These are phyloP conservation scores for Felis chaus DNA, from an alignment of 2,113 vertebrate species.

Conservation along the genomic window DNA sequence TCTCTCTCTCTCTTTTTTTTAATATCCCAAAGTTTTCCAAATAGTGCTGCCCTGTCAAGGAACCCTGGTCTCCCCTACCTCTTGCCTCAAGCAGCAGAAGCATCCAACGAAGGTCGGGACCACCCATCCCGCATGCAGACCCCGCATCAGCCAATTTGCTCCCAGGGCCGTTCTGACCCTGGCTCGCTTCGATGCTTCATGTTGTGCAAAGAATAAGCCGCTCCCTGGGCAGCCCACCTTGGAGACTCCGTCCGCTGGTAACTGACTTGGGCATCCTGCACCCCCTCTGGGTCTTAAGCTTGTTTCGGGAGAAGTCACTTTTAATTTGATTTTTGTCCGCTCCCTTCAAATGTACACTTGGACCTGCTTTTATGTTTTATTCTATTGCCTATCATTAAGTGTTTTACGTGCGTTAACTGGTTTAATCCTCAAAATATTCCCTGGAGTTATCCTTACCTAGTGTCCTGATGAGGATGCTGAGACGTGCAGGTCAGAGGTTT, in stretches of 20 bases:
- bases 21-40: not conserved
- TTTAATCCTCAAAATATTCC: not conserved
- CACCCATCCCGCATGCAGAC: not conserved
- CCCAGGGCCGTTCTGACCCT: too few relatives aligned
- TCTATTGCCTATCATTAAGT: not conserved
- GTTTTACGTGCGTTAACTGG: not conserved
- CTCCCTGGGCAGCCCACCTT: not conserved
- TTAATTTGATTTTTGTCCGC: not conserved
- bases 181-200: rapidly evolving
- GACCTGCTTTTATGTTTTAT: not conserved
- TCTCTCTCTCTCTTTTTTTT: too few relatives aligned
- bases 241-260: not conserved
- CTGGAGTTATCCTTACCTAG: too few relatives aligned
- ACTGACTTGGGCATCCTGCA: not conserved
- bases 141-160: not conserved
- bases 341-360: not conserved
- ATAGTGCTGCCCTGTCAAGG: not conserved
- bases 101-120: too few relatives aligned
- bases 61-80: not conserved
- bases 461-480: not conserved
- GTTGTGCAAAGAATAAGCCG: not conserved
- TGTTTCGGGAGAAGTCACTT: not conserved
- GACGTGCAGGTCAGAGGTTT: not conserved
- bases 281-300: not conserved
- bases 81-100: not conserved